A percentile compares a stretch with the other conserved stretches of the same genome.
These are phyloP conservation scores for Falco biarmicus DNA, from an alignment of 2,797 vertebrate genomes.

Conservation along the genomic window DNA sequence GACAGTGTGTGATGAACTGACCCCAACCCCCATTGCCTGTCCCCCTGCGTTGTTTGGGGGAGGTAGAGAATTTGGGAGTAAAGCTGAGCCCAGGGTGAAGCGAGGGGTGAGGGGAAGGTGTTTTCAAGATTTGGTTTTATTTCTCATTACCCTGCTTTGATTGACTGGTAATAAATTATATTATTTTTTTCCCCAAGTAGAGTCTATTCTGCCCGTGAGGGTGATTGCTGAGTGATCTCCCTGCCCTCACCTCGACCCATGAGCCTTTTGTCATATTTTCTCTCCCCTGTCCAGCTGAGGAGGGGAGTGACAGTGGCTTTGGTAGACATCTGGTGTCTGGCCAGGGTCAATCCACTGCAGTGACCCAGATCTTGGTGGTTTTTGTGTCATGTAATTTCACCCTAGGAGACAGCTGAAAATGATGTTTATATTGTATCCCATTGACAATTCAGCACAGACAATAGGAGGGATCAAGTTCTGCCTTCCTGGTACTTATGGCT, in stretches of 20 bases:
- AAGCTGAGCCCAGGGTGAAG: no score
- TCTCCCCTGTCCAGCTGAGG: not conserved
- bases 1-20: no score
- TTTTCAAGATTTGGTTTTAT: no score
- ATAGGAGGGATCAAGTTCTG: not conserved
- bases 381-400: not conserved
- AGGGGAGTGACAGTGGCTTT: not conserved
- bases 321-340: not conserved
- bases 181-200: not conserved
- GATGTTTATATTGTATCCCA: not conserved
- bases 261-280: not conserved
- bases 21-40: no score
- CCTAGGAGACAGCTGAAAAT: not conserved
- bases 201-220: not conserved
- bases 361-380: not conserved
- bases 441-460: not conserved
- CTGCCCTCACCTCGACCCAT: accelerated
- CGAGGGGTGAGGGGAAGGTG: no score
- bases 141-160: not conserved
- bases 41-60: no score
- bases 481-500: not conserved
- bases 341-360: not conserved
- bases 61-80: no score
- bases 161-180: not conserved
- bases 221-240: not conserved